A percentile compares a stretch with the other conserved stretches of the same genome.
phyloP scores from a whole-genome alignment of 2,797 vertebrate species.

The Acanthiza pusilla region DNA sequence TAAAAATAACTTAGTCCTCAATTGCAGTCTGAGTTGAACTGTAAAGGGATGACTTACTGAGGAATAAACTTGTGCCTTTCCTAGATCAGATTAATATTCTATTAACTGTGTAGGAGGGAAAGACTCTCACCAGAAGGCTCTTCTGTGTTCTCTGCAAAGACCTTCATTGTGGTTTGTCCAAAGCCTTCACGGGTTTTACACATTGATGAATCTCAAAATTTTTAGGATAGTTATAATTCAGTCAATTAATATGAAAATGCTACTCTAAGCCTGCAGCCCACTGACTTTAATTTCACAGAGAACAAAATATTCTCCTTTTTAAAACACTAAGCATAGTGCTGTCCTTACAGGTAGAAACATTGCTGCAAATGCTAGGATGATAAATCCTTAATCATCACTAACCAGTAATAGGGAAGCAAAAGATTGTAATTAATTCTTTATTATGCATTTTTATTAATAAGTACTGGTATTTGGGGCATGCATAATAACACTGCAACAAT shows the following conservation, averaged over 20 bases:
- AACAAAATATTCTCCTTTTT: neutral
- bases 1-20: neutral
- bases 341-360: neutral
- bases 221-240: neutral
- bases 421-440: slow-evolving; percentile 47
- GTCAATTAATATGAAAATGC: neutral
- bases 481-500: slow-evolving; percentile 63
- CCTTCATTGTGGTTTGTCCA: neutral
- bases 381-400: neutral
- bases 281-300: neutral
- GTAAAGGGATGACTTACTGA: neutral
- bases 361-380: neutral
- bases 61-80: neutral
- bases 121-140: neutral
- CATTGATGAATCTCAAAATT: neutral
- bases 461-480: slow-evolving; percentile 51
- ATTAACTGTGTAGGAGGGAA: neutral
- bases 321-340: neutral
- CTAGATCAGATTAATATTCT: neutral
- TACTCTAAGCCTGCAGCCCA: neutral
- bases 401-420: slow-evolving; percentile 38
- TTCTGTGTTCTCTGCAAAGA: neutral
- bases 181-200: neutral
- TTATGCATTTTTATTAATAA: slow-evolving; percentile 45
- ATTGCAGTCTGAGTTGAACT: neutral